Base-by-base conservation (phyloP, 2,113 vertebrate species). In the Oceanites oceanicus region DNA sequence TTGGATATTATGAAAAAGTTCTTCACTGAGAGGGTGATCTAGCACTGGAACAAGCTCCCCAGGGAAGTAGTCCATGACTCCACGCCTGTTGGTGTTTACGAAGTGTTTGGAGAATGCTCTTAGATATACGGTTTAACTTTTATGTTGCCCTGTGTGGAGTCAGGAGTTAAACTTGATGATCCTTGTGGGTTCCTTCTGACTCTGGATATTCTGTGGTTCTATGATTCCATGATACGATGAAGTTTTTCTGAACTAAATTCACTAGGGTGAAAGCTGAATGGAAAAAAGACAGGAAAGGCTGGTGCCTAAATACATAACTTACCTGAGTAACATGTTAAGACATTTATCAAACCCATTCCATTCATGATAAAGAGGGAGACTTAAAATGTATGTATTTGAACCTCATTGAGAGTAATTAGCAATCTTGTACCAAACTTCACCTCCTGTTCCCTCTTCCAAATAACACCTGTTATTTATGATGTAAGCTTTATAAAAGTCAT, bases 401-500 rank as follows among this genome's bases (percentile, higher is more conserved):
- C 14, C 20, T 2, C 20, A 22, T 7, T 74, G 87, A 84, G 19
- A 67, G 9, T n/a, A 92, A 71, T 94, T 87, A 94, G 10, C 27
- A 63, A 82, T 94, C 25, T 85, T 93, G 29, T 47, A 87, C 66
- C 50, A 94, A 88, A 81, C 23, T 90, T 90, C 68, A 61, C 26
- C 90, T 89, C 72, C 72, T 68, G n/a, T 53, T 94, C n/a, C 30
- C 14, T 15, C 72, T 91, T 84, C 27, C 36, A 95, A 62, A 73
- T 94, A 96, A 89, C 44, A 94, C 30, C 79, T 94, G 42, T 82
- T 96, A 67, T 76, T 95, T 47, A 53, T 71, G 42, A 71, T 63
- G 23, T 84, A 78, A 96, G 36, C 22, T 94, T 93, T 66, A 44
- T 40, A 85, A 18, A 83, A 38, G 56, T n/a, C 55, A 63, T 66